Evolutionary conservation across 2,113 vertebrate genomes (phyloP).

Genomic region (Fregetta grallaria): DNA sequence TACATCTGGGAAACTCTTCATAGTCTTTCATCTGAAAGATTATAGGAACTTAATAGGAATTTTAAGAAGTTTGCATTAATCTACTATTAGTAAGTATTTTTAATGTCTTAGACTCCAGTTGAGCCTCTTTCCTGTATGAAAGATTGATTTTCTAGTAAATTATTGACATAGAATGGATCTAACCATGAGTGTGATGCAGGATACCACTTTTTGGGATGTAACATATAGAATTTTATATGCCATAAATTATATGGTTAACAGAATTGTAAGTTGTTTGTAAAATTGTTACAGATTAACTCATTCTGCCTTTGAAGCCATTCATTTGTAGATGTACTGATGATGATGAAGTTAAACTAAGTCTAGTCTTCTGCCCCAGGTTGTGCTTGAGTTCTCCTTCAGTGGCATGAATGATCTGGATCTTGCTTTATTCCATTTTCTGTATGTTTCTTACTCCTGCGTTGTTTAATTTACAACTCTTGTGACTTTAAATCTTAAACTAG

Average conservation of each 20-base stretch:
- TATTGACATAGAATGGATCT: neutral
- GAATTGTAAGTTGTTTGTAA: neutral
- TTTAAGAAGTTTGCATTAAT: neutral
- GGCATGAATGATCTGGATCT: neutral
- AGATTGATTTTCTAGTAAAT: neutral
- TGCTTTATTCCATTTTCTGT: neutral
- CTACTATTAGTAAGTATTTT: neutral
- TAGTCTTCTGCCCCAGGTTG: neutral
- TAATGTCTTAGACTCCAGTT: neutral
- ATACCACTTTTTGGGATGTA: neutral
- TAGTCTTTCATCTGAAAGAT: neutral
- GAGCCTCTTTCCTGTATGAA: neutral
- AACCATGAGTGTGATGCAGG: neutral
- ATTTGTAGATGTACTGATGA: neutral
- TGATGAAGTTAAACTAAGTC: neutral
- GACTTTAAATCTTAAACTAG: neutral
- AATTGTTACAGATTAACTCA: neutral
- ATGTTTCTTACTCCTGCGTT: accelerated
- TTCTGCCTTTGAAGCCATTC: neutral
- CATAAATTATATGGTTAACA: neutral
- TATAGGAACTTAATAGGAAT: neutral
- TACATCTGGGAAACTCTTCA: neutral
- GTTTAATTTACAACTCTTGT: neutral
- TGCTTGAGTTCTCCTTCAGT: neutral
- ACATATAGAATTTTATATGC: neutral